Evolutionary conservation across 2,113 vertebrate genomes (phyloP), one percentile per base, ranked within the genome.

Genomic region (Oryzias woworae): DNA sequence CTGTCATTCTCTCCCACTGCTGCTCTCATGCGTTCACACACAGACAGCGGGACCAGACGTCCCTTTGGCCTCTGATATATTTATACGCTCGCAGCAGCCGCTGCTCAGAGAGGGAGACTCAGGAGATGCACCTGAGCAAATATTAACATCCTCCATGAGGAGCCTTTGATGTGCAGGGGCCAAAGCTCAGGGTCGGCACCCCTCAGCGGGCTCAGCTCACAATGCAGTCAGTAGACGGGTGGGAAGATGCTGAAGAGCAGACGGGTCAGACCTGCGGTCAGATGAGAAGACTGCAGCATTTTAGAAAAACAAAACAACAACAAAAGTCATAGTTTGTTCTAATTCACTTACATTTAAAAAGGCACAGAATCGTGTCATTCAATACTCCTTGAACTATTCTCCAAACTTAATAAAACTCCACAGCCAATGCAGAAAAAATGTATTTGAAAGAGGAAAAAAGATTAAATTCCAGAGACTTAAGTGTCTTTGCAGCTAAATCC

Each of bases 111-210:
- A 87, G 83, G 62, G 75, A 80, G 81, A 81, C 79, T 76, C 71
- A 44, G 45, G 31, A 90, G 78, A 85, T 55, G 81, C 89, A 90
- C 89, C 89, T 90, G 89, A 87, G 88, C 88, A 89, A 90, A 90
- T 90, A 91, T 90, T 86, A 88, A 87, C 89, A 88, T 89, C 89
- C 88, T 88, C 85, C 76, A 87, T 72, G 60, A 82, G 77, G 80
- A 80, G 86, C 70, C 87, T 91, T 91, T 91, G 87, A 91, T 82
- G 88, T 87, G 80, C 20, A 7, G 81, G 46, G 87, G 80, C 82
- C 81, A 57, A 43, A 77, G 82, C 75, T 73, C n/a, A 28, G 78
- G 89, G 82, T 87, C 82, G 66, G 61, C 71, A 55, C 77, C 83
- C 81, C 81, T 87, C 77, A 31, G 81, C 47, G 52, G 70, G 64